Evolutionary conservation across 2,113 vertebrate species (phyloP).

Genomic region (Oryctolagus cuniculus): DNA sequence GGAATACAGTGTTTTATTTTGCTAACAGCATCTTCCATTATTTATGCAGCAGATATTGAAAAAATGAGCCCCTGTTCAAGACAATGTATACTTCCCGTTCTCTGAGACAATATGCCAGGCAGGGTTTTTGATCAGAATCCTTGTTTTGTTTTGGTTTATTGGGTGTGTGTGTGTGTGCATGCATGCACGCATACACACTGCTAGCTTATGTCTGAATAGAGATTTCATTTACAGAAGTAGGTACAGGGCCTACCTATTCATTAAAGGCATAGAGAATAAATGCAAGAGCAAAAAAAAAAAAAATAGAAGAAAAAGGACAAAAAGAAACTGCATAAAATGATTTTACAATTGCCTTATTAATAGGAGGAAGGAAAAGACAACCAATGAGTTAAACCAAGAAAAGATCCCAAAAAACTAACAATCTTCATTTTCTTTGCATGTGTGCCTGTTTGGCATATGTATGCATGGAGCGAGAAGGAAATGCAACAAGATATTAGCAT

Average conservation of each 20-base stretch:
- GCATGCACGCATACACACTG: neutral
- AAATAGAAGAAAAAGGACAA: neutral
- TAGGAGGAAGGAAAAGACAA: neutral
- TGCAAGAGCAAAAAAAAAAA: neutral
- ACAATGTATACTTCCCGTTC: neutral
- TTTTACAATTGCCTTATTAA: neutral
- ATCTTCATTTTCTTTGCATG: neutral
- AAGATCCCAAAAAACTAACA: too few species aligned
- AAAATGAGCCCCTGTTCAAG: slow-evolving; percentile 22
- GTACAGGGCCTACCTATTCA: neutral
- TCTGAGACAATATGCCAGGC: slow-evolving; percentile 34
- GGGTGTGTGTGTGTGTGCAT: neutral
- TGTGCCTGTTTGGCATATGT: neutral
- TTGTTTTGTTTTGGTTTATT: neutral
- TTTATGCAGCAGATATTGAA: slow-evolving; percentile 20
- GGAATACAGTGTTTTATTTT: slow-evolving; percentile 66
- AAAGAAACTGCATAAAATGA: neutral
- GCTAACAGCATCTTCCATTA: neutral
- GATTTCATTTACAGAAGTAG: slow-evolving; percentile 39
- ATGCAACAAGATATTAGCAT: neutral
- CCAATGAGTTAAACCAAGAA: slow-evolving; percentile 11
- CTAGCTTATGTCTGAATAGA: slow-evolving; percentile 19
- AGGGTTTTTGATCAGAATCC: slow-evolving; percentile 22
- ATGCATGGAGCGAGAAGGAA: neutral
- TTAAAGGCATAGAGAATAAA: slow-evolving; percentile 34